Conservation (phyloP, 2,113 vertebrate species). For the Rhea americana region DNA sequence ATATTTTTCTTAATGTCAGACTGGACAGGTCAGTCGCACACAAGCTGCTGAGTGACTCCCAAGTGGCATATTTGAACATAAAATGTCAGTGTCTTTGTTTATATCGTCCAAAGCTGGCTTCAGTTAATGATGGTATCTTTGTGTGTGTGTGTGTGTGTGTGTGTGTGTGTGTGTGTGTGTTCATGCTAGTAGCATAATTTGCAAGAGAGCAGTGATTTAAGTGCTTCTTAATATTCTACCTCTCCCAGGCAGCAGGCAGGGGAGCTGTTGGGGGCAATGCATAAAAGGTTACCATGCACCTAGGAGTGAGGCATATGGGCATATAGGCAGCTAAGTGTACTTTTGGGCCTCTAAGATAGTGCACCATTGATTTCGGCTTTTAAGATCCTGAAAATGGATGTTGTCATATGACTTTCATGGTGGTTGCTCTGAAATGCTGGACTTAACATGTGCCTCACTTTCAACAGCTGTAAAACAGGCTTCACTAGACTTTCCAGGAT, state of each 20-base stretch:
- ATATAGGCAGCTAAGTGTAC: background rate
- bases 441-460: rapidly evolving
- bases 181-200: background rate
- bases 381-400: background rate
- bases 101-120: background rate
- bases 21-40: background rate
- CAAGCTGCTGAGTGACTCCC: background rate
- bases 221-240: background rate
- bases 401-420: background rate
- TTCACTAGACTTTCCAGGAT: background rate
- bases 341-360: background rate
- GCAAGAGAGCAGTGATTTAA: background rate
- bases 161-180: no score
- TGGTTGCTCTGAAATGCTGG: background rate
- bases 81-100: background rate
- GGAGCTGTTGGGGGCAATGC: background rate
- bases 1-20: background rate
- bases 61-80: background rate
- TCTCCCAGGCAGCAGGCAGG: background rate
- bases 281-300: background rate
- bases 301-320: background rate
- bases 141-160: no score
- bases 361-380: background rate
- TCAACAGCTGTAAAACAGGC: background rate
- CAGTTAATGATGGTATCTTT: background rate